These are phyloP conservation scores for Trichoplusia ni DNA, from an alignment of 1,140 invertebrate species.

Conservation along the genomic window DNA sequence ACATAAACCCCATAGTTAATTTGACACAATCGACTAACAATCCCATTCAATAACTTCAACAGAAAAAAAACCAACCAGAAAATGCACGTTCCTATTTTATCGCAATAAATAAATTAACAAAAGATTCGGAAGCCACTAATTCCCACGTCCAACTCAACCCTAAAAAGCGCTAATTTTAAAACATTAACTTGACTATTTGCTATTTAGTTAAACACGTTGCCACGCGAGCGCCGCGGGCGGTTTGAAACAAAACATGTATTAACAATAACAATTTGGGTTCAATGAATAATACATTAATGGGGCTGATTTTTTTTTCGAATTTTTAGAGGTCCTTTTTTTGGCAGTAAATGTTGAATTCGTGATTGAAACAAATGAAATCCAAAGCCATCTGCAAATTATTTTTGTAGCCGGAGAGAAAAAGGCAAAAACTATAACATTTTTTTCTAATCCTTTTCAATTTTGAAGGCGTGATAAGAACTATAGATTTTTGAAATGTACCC, in stretches of 20 bases:
- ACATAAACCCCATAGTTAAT: too few species aligned
- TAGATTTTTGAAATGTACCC: too few species aligned
- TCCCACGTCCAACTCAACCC: constrained; percentile 55
- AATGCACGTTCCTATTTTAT: background rate
- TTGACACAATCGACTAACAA: too few species aligned
- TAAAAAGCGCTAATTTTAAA: constrained; percentile 63
- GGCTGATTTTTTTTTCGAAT: constrained; percentile 29
- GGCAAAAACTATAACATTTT: background rate
- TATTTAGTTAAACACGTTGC: constrained; percentile 55
- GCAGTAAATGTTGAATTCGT: background rate
- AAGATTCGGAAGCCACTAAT: constrained; percentile 36
- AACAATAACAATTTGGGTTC: constrained; percentile 56
- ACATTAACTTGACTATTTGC: constrained; percentile 54
- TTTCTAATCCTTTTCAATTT: too few species aligned
- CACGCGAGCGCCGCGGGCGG: constrained; percentile 64
- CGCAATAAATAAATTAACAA: constrained; percentile 19
- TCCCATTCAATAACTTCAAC: too few species aligned
- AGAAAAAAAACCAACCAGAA: too few species aligned
- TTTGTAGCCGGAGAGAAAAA: too few species aligned
- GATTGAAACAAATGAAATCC: too few species aligned
- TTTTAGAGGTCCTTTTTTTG: constrained; percentile 27
- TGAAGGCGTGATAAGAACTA: too few species aligned
- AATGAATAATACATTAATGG: constrained; percentile 63
- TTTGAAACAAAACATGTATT: constrained; percentile 49
- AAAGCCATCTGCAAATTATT: too few species aligned